These are phyloP conservation scores for Drosophila paramelanica DNA, from an alignment of 2,888 invertebrate species.

Conservation along the genomic window DNA sequence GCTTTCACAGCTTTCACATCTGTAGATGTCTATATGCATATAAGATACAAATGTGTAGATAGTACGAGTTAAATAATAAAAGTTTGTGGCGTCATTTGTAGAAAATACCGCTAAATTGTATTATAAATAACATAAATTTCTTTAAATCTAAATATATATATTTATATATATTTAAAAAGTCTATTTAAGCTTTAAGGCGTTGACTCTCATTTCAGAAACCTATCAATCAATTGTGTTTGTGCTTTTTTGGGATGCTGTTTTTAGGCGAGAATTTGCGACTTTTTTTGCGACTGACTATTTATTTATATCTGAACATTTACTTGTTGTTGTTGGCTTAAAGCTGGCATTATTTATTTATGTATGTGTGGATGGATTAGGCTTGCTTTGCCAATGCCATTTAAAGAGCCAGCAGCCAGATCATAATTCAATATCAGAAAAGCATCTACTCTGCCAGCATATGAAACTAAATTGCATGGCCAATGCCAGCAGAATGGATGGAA, in stretches of 20 bases:
- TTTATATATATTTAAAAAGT: not conserved
- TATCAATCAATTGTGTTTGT: constrained; percentile 6
- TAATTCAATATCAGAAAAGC: constrained; percentile 74
- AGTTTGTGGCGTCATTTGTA: constrained; percentile 1
- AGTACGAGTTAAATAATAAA: constrained; percentile 2
- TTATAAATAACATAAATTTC: not conserved
- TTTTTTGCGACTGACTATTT: not conserved
- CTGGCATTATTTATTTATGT: constrained; percentile 55
- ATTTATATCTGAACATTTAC: constrained; percentile 34
- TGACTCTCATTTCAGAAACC: not conserved
- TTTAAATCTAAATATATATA: not conserved
- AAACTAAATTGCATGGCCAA: constrained; percentile 70
- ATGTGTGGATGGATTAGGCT: constrained; percentile 37
- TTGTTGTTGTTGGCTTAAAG: constrained; percentile 45
- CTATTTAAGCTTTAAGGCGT: not conserved
- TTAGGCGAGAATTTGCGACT: not conserved
- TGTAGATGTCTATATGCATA: constrained; percentile 2
- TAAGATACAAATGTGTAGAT: constrained; percentile 3
- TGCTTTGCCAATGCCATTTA: constrained; percentile 48
- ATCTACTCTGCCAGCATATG: constrained; percentile 66
- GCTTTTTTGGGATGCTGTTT: not conserved
- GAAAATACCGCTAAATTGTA: constrained; percentile 11
- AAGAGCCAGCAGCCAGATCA: constrained; percentile 62
- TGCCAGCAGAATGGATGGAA: constrained; percentile 41
- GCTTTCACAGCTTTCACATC: not conserved